phyloP scores from a whole-genome alignment of 2,888 invertebrate species.

The Xestia sexstrigata region DNA sequence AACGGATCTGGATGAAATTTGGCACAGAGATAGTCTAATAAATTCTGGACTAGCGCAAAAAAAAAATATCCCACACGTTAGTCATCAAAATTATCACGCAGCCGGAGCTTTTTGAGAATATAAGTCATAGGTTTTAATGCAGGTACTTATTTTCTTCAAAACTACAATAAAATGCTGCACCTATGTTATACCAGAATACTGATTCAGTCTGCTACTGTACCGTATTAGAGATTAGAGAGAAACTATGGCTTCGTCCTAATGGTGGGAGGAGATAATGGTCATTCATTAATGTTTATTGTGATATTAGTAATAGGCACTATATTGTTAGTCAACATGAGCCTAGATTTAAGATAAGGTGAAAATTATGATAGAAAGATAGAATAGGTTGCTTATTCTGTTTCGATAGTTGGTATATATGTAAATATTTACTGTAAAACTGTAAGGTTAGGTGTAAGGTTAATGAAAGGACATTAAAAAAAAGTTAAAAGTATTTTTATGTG shows the following conservation, averaged over 20 bases:
- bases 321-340: slow-evolving; percentile 41
- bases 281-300: slow-evolving; percentile 61
- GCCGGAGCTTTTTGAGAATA: neutral
- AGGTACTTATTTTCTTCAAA: neutral
- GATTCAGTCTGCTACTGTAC: slow-evolving; percentile 40
- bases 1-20: neutral
- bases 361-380: slow-evolving; percentile 41
- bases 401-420: neutral
- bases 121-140: neutral
- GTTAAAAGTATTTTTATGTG: neutral
- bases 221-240: slow-evolving; percentile 52
- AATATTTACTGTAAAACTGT: neutral
- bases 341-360: slow-evolving; percentile 45
- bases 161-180: slow-evolving; percentile 5
- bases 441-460: too few species aligned
- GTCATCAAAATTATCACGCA: neutral
- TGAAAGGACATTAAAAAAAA: neutral
- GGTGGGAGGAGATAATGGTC: slow-evolving; percentile 54
- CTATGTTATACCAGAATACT: slow-evolving; percentile 18
- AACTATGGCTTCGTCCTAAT: slow-evolving; percentile 50
- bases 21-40: neutral
- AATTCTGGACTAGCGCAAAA: too few species aligned
- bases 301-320: slow-evolving; percentile 44
- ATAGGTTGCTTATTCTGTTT: slow-evolving; percentile 1
- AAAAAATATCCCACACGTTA: too few species aligned